Conservation (phyloP, 2,797 vertebrate genomes). For the Schizopygopsis pylzovi region DNA sequence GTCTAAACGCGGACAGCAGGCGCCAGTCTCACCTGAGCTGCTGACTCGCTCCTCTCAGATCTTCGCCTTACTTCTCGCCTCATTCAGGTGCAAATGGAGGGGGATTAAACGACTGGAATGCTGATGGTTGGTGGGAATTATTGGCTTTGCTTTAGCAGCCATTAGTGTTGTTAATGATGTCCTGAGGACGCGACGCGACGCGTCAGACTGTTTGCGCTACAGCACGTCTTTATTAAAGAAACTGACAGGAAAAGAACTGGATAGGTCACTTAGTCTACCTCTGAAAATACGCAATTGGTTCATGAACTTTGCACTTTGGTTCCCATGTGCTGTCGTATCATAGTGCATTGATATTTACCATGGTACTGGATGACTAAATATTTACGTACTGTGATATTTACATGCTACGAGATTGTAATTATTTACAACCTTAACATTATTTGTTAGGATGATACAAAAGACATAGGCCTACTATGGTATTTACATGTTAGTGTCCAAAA, state of each 20-base stretch:
- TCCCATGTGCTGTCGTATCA: background rate
- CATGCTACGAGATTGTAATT: background rate
- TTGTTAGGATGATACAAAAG: background rate
- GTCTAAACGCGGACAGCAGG: constrained; percentile 76
- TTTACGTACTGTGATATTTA: constrained; percentile 45
- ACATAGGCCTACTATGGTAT: too few species aligned
- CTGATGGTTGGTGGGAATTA: constrained; percentile 60
- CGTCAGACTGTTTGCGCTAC: constrained; percentile 38
- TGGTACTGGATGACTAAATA: background rate
- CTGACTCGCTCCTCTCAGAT: constrained; percentile 53
- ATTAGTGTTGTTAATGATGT: constrained; percentile 54
- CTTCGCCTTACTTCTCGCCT: constrained; percentile 69
- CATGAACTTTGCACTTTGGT: background rate
- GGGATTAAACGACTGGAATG: constrained; percentile 47
- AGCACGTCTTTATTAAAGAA: constrained; percentile 32
- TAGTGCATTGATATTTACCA: background rate
- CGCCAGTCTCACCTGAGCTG: constrained; percentile 73
- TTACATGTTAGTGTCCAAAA: background rate
- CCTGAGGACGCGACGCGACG: constrained; percentile 18
- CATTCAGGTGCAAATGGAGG: constrained; percentile 75
- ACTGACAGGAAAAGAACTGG: constrained; percentile 10
- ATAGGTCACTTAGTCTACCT: background rate
- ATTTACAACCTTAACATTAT: background rate
- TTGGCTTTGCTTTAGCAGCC: constrained; percentile 71
- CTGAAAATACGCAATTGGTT: background rate